Evolutionary conservation across 2,888 invertebrate genomes (phyloP).

Genomic region (Buathra laborator): DNA sequence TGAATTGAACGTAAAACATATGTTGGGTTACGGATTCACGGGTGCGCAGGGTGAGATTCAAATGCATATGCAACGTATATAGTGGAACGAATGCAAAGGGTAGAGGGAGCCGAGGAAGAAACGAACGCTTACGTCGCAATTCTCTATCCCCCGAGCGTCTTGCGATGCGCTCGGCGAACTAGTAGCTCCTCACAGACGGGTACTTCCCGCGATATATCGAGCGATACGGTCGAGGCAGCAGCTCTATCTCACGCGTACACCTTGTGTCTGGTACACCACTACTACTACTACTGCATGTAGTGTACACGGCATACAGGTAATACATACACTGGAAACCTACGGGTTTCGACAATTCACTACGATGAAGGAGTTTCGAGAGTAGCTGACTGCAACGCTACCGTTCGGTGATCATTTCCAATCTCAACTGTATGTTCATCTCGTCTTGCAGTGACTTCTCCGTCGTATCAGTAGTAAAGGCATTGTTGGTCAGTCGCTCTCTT

Average conservation of each 20-base stretch:
- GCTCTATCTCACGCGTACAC: slow-evolving; percentile 59
- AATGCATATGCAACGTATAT: slow-evolving; percentile 53
- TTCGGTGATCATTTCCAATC: slow-evolving; percentile 40
- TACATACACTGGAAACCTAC: slow-evolving; percentile 10
- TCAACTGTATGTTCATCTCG: slow-evolving; percentile 33
- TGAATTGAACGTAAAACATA: slow-evolving; percentile 26
- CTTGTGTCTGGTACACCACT: slow-evolving; percentile 34
- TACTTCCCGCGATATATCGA: slow-evolving; percentile 69
- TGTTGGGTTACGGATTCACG: slow-evolving; percentile 16
- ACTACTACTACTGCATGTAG: not conserved
- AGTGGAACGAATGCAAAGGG: slow-evolving; percentile 36
- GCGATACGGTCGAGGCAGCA: slow-evolving; percentile 64
- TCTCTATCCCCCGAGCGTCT: slow-evolving; percentile 61
- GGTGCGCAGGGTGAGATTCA: slow-evolving; percentile 45
- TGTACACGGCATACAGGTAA: not conserved
- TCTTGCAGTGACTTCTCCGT: slow-evolving; percentile 48
- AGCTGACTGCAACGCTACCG: slow-evolving; percentile 20
- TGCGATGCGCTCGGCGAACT: slow-evolving; percentile 54
- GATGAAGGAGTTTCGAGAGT: slow-evolving; percentile 57
- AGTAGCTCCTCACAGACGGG: slow-evolving; percentile 58
- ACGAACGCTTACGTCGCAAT: slow-evolving; percentile 61
- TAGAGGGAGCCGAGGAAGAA: slow-evolving; percentile 27
- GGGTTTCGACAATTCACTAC: slow-evolving; percentile 51
- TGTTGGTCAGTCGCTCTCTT: slow-evolving; percentile 51
- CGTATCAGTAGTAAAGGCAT: slow-evolving; percentile 58